phyloP scores from a whole-genome alignment of 64 coral and sea anemone species.

The Montipora efflorescens region DNA sequence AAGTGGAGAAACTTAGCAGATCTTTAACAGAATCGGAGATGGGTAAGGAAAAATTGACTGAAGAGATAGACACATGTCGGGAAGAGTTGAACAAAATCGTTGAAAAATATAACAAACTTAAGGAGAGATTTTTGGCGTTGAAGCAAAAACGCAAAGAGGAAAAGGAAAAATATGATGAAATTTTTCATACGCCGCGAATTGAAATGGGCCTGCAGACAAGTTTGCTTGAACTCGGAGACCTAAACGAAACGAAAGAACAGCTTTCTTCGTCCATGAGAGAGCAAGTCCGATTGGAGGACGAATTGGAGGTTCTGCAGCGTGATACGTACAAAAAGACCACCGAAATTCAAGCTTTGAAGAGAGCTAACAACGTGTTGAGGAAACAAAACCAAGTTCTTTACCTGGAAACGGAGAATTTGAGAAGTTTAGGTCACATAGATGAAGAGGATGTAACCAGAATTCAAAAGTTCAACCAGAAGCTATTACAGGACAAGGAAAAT shows the following conservation, averaged over 20 bases:
- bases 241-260: constrained; percentile 62
- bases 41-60: constrained; percentile 75
- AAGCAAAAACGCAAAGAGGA: constrained; percentile 85
- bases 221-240: constrained; percentile 75
- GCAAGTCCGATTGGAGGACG: constrained; percentile 69
- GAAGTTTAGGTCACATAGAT: constrained; percentile 31
- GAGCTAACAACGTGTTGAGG: constrained; percentile 81
- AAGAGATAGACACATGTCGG: constrained; percentile 75
- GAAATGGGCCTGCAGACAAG: constrained; percentile 87
- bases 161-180: constrained; percentile 76
- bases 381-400: constrained; percentile 97
- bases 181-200: constrained; percentile 67
- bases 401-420: constrained; percentile 82
- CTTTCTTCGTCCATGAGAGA: constrained; percentile 71
- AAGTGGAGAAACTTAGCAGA: constrained; percentile 85
- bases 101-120: constrained; percentile 77
- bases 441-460: constrained; percentile 6
- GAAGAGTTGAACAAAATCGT: constrained; percentile 71
- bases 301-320: constrained; percentile 61
- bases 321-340: constrained; percentile 69
- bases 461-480: constrained; percentile 21
- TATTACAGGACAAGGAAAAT: constrained; percentile 62
- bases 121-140: constrained; percentile 76
- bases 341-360: constrained; percentile 79
- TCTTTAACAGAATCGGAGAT: constrained; percentile 89